Base-by-base conservation (phyloP, 2,888 invertebrate genomes). In the Apotomis capreana region DNA sequence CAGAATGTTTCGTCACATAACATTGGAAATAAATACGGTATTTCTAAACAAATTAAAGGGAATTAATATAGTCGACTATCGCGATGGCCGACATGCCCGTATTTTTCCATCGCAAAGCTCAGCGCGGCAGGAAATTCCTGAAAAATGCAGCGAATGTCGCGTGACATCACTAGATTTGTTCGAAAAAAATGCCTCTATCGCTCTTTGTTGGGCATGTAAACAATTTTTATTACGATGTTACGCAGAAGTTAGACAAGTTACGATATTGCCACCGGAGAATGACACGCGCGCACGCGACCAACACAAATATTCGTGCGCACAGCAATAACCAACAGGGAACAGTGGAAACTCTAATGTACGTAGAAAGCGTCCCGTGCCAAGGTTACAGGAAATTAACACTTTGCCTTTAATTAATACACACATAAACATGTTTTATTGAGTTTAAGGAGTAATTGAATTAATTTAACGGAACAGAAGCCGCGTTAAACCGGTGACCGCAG, bases 211-310 rank as follows among this genome's bases (percentile, higher is more conserved):
- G 79, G 81, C 80, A 83, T 82, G 84, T 83, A 86, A 87, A 87
- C 88, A 88, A 86, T 87, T 88, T 88, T 87, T 89, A 88, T 83
- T 81, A 83, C 82, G 79, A 84, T 84, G 84, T 88, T 84, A 81
- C 82, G 78, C 82, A 83, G 80, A 83, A 87, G 82, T 84, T 83
- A 81, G 80, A 82, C 84, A 80, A 87, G 89, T 90, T 90, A 91
- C 90, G 91, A 84, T 80, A 88, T 80, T 81, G 82, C 82, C 78
- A 80, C 79, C 79, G 79, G 78, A 80, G 83, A 87, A 90, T 84
- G 85, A 82, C 79, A 79, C 79, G 78, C 77, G 76, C 79, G 84
- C 91, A 91, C 90, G 90, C 90, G 82, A 87, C 85, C 86, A 82
- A 86, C 89, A 52, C 69, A 62, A 65, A 64, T 60, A 54, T 65